These are phyloP conservation scores for Pogona vitticeps DNA, from an alignment of 2,113 vertebrate genomes.

Conservation along the genomic window DNA sequence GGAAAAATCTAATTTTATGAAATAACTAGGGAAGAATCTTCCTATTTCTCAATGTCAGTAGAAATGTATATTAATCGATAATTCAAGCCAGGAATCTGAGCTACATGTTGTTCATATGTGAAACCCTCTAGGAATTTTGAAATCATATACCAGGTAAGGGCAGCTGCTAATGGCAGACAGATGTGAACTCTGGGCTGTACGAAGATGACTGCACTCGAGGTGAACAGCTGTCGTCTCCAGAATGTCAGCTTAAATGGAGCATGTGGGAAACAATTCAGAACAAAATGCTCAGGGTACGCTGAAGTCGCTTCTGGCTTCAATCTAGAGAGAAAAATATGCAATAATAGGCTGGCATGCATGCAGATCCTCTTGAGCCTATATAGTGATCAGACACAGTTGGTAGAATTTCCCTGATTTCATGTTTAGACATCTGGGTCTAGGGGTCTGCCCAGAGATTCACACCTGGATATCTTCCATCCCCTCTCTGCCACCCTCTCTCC, in stretches of 20 bases:
- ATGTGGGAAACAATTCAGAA: constrained; percentile 28
- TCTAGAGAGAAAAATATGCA: background rate
- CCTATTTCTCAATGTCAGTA: constrained; percentile 19
- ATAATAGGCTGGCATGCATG: background rate
- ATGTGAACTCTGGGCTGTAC: constrained; percentile 6
- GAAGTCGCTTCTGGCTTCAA: constrained; percentile 40
- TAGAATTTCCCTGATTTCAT: background rate
- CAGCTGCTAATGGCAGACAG: constrained; percentile 19
- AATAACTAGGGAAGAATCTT: constrained; percentile 48
- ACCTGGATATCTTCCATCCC: background rate
- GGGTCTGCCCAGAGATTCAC: background rate
- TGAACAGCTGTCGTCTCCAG: constrained; percentile 46
- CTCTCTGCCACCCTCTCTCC: background rate
- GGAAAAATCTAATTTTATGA: constrained; percentile 33
- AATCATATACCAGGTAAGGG: background rate
- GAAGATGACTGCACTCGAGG: constrained; percentile 30
- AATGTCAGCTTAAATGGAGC: constrained; percentile 16
- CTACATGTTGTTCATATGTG: constrained; percentile 4
- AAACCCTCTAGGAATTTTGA: background rate
- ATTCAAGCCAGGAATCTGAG: constrained; percentile 25
- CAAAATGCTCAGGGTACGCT: constrained; percentile 27
- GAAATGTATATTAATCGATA: background rate
- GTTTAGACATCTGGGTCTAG: too few species aligned
- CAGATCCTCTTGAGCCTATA: background rate
- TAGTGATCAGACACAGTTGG: background rate